phyloP scores from a whole-genome alignment of 30 jellyfish, hydroid and myxozoan genomes.

The Chironex yamaguchii region DNA sequence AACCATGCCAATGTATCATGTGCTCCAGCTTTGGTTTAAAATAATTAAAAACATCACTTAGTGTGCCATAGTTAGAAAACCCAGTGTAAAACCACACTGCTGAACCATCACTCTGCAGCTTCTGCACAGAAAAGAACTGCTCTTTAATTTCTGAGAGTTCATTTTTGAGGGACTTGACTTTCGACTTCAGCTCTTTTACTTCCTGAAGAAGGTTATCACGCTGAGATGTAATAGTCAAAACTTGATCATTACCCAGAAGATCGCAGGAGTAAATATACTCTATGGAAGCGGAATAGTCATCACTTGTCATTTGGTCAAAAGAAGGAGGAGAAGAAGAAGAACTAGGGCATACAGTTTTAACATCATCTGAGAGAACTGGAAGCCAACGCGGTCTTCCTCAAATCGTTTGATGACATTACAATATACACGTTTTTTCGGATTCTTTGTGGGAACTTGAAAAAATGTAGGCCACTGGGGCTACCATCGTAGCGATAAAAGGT shows the following conservation, averaged over 20 bases:
- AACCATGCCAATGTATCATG: no score
- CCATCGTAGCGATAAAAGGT: constrained; percentile 9
- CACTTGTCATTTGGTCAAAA: background rate
- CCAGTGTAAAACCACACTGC: no score
- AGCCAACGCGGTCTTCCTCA: background rate
- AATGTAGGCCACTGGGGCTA: background rate
- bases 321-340: no score
- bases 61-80: no score
- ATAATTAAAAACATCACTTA: no score
- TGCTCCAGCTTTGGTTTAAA: no score
- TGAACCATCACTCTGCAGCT: no score
- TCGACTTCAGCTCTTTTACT: background rate
- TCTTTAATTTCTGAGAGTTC: no score
- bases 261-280: constrained; percentile 7
- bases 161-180: constrained; percentile 5
- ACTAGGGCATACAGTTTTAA: no score
- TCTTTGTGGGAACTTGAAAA: constrained; percentile 16
- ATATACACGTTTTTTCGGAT: constrained; percentile 4
- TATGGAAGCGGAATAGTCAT: constrained; percentile 2
- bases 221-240: background rate
- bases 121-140: no score
- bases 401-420: background rate
- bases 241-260: background rate
- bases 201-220: constrained; percentile 8
- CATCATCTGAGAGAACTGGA: no score